Evolutionary conservation across 2,888 invertebrate genomes (phyloP).

Genomic region (Pachymerium ferrugineum): DNA sequence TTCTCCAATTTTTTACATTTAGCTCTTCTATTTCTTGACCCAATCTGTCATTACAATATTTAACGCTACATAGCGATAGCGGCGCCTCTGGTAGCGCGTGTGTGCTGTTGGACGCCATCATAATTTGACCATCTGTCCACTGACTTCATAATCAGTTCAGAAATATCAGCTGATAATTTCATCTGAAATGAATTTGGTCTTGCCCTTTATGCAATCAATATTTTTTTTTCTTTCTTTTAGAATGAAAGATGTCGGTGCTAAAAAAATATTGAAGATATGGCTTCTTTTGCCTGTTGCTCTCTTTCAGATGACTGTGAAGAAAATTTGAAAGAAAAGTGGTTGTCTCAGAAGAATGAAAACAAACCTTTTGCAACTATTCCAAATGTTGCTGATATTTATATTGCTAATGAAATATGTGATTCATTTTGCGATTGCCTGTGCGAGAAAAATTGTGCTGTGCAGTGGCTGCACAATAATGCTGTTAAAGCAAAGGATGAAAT

Average conservation of each 20-base stretch:
- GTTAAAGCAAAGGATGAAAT: not conserved
- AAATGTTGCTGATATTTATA: constrained; percentile 14
- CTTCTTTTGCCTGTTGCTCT: not conserved
- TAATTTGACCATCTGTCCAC: too few relatives aligned
- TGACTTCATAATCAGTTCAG: too few relatives aligned
- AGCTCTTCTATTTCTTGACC: too few relatives aligned
- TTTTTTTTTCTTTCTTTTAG: not conserved
- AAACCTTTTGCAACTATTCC: not conserved
- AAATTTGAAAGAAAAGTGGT: not conserved
- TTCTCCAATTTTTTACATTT: too few relatives aligned
- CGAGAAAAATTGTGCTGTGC: constrained; percentile 31
- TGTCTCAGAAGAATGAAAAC: not conserved
- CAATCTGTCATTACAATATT: too few relatives aligned
- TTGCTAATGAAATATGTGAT: constrained; percentile 34
- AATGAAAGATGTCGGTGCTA: not conserved
- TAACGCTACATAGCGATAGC: too few relatives aligned
- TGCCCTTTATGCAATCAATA: not conserved
- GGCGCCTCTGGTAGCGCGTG: too few relatives aligned
- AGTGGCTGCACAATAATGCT: not conserved
- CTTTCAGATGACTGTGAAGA: not conserved
- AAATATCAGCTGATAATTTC: too few relatives aligned
- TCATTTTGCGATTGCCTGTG: constrained; percentile 35
- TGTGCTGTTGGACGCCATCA: too few relatives aligned
- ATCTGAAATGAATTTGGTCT: too few relatives aligned
- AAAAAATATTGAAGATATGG: not conserved